A percentile compares a stretch with the other conserved stretches of the same genome.
Conservation (phyloP, 2,113 vertebrate species). For the Tringa solitaria region DNA sequence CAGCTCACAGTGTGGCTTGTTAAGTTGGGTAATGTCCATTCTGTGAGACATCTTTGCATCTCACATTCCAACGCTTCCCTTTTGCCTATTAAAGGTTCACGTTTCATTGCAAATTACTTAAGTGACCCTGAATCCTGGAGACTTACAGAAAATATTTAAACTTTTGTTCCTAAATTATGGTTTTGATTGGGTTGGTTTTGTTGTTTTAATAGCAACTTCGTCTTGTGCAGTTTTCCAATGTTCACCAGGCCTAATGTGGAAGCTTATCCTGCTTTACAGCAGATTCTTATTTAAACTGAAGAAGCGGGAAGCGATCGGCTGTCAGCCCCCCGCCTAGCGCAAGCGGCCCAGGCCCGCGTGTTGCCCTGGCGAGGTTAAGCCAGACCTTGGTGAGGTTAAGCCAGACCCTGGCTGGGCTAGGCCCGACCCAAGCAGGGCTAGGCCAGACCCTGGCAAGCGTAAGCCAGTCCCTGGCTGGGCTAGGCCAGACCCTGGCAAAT, state of each 20-base stretch:
- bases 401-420: background rate
- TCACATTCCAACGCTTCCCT: background rate
- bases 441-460: background rate
- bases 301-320: background rate
- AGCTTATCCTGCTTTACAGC: background rate
- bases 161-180: background rate
- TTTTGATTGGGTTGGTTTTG: too few relatives aligned
- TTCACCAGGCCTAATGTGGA: background rate
- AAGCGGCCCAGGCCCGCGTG: fast-evolving
- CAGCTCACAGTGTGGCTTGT: background rate
- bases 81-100: background rate
- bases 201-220: background rate
- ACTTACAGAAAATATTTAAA: background rate
- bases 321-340: fast-evolving
- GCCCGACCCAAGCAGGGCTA: fast-evolving
- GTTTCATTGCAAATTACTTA: background rate
- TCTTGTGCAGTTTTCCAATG: background rate
- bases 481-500: background rate
- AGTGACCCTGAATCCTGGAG: background rate
- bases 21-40: fast-evolving
- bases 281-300: background rate
- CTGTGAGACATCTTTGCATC: background rate
- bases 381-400: background rate
- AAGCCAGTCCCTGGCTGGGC: fast-evolving
- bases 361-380: background rate